Conservation (phyloP, 2,888 invertebrate species). For the Nomada lathburiana region DNA sequence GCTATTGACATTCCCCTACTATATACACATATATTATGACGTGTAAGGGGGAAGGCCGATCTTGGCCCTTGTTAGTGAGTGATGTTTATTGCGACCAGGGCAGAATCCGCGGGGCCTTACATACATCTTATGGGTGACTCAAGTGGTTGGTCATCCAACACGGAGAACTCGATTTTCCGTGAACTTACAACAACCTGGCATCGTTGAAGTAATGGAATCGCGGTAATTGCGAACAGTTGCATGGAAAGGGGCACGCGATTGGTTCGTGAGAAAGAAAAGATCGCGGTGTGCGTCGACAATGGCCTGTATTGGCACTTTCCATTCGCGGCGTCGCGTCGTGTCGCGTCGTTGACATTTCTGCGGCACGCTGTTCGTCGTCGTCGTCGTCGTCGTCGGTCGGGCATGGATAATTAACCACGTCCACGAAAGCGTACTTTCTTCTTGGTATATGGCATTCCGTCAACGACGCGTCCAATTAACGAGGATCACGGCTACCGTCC, state of each 20-base stretch:
- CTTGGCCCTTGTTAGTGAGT: no score
- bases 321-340: slow-evolving; percentile 58
- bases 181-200: not conserved
- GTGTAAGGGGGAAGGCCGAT: no score
- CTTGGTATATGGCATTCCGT: slow-evolving; percentile 59
- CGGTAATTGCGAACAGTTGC: slow-evolving; percentile 14
- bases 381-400: slow-evolving; percentile 43
- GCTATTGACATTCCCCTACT: no score
- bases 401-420: slow-evolving; percentile 62
- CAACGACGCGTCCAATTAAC: slow-evolving; percentile 19
- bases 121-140: no score
- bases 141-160: no score
- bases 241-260: slow-evolving; percentile 17
- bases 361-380: slow-evolving; percentile 26
- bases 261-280: slow-evolving; percentile 38
- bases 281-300: slow-evolving; percentile 34
- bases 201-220: slow-evolving; percentile 28
- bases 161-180: not conserved
- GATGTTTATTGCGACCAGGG: no score
- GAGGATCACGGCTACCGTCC: slow-evolving; percentile 4
- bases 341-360: slow-evolving; percentile 66
- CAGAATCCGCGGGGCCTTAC: no score
- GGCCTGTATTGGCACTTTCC: slow-evolving; percentile 49
- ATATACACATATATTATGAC: no score
- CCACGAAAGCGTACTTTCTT: slow-evolving; percentile 68